phyloP scores from a whole-genome alignment of 2,888 invertebrate species.

The Dysmachus trigonus region DNA sequence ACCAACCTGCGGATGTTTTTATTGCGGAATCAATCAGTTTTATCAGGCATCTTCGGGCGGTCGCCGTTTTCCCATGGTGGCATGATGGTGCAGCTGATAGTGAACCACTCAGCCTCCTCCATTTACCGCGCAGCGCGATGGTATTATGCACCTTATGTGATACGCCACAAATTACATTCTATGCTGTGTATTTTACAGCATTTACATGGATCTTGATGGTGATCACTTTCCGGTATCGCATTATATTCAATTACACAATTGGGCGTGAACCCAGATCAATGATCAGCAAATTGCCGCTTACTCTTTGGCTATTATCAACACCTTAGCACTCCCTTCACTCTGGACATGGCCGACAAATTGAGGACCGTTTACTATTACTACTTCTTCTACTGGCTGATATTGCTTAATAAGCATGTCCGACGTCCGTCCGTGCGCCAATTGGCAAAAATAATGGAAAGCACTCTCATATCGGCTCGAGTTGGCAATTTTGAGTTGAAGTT shows the following conservation, averaged over 20 bases:
- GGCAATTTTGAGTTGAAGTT: background rate
- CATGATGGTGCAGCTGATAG: background rate
- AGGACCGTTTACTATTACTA: background rate
- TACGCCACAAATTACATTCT: background rate
- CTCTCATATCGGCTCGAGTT: background rate
- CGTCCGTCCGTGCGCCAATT: background rate
- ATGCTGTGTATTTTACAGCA: background rate
- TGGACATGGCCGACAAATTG: background rate
- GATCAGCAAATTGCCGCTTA: background rate
- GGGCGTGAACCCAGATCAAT: background rate
- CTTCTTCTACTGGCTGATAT: background rate
- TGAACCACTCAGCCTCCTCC: background rate
- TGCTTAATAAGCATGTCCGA: background rate
- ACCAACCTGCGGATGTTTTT: background rate
- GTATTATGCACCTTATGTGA: background rate
- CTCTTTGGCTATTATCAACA: background rate
- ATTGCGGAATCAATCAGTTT: background rate
- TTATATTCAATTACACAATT: background rate
- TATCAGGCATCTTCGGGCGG: background rate
- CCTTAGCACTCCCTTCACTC: background rate
- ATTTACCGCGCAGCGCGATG: background rate
- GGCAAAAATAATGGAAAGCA: background rate
- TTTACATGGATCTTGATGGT: background rate
- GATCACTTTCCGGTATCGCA: background rate
- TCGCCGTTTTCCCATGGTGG: background rate